These are phyloP conservation scores for Iguana delicatissima DNA, from an alignment of 2,797 vertebrate species.

Conservation along the genomic window DNA sequence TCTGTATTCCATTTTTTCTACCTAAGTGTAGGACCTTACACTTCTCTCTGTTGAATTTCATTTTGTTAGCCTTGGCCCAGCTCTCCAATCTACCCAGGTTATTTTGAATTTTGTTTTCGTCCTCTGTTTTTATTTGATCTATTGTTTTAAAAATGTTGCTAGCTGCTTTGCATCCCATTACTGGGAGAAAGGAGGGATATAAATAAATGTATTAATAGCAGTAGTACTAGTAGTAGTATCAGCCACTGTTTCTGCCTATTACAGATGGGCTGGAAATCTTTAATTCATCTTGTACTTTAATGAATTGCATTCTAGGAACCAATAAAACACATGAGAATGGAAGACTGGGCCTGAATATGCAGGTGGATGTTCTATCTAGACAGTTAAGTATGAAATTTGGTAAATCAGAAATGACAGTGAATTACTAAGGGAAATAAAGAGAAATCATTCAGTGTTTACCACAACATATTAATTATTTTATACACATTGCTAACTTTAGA, in stretches of 20 bases:
- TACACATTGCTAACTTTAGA: background rate
- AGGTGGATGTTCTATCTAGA: background rate
- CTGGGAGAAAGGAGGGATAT: too few species aligned
- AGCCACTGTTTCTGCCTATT: background rate
- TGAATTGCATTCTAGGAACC: background rate
- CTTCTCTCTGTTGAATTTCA: too few species aligned
- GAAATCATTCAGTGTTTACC: background rate
- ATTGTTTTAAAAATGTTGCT: too few species aligned
- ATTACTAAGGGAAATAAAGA: background rate
- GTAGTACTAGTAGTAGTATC: too few species aligned
- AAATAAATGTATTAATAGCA: too few species aligned
- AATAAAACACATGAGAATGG: background rate
- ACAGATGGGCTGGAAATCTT: background rate
- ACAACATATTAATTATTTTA: background rate
- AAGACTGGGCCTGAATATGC: background rate
- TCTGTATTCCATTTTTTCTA: too few species aligned
- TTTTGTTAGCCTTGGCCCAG: too few species aligned
- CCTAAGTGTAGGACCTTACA: too few species aligned
- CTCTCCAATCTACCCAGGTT: too few species aligned
- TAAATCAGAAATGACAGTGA: background rate
- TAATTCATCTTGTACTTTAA: background rate
- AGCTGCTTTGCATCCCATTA: too few species aligned
- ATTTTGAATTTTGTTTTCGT: too few species aligned
- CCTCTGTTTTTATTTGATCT: too few species aligned
- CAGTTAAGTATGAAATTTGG: background rate